Evolutionary conservation across 37 sponge, comb jelly and placozoan genomes (phyloP), one percentile per base, ranked within the genome.

Genomic region (Crambe crambe): DNA sequence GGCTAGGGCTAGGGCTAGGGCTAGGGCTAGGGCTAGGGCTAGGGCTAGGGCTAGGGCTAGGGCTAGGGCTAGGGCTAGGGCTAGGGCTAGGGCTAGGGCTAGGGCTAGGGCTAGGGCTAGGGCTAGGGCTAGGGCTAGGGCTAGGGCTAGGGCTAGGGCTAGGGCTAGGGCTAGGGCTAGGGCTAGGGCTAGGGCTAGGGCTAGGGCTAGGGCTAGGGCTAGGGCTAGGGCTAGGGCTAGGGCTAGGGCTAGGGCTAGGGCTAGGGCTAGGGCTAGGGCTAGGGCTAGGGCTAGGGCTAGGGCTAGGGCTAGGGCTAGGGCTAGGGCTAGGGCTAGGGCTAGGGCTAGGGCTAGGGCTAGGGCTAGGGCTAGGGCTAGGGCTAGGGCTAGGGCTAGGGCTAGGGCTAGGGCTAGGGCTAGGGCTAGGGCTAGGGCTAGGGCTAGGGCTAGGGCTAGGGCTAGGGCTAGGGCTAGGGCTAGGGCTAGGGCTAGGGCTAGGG

Each of bases 281-380:
- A 15, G 12, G 51, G n/a, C n/a, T n/a, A n/a, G 51, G 51, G 10
- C 12, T 47, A 47, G 51, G 51, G 51, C 51, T 47, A 47, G 51
- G 51, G 51, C 51, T 47, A 47, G 51, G 51, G 51, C 51, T 47
- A 47, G 51, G 51, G 51, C 51, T 47, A 47, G 51, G 51, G 51
- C 51, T 47, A 15, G 12, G 51, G n/a, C n/a, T n/a, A n/a, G 51
- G 51, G 10, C 12, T 47, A 47, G 51, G 51, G 51, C 51, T 47
- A 47, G 51, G 51, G 51, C 51, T 47, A 47, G 51, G 51, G 51
- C 51, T 47, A 47, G 51, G 51, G 51, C 51, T 47, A 47, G 51
- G 51, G 51, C 51, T 47, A 47, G 10, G 10, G 10, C 51, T 47
- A 47, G 51, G 10, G 10, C 51, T 47, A 47, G 51, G 10, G 10